Conservation (phyloP, 2,113 vertebrate genomes). For the Scomber japonicus region DNA sequence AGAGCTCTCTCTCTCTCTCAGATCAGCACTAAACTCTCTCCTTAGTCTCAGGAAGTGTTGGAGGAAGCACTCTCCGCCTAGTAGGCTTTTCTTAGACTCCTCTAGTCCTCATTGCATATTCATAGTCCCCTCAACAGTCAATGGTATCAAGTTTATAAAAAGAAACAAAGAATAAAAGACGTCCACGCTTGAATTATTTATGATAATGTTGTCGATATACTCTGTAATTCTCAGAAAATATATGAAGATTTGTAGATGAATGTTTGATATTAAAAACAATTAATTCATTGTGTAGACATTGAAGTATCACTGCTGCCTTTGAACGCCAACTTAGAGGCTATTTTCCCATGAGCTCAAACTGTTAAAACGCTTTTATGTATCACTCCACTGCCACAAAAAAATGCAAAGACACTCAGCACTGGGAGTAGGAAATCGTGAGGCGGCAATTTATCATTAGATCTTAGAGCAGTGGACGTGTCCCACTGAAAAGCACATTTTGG, state of each 20-base stretch:
- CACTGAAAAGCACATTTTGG: conserved; percentile 16
- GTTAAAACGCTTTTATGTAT: conserved; percentile 48
- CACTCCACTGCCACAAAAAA: conserved; percentile 47
- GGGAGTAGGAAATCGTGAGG: conserved; percentile 48
- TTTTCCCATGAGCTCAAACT: conserved; percentile 53
- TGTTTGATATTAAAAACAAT: conserved; percentile 35
- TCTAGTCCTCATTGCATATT: conserved; percentile 76
- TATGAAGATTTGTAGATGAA: neutral
- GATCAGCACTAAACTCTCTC: conserved; percentile 76
- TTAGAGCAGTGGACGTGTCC: conserved; percentile 1
- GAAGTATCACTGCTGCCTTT: conserved; percentile 27
- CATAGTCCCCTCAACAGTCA: conserved; percentile 49
- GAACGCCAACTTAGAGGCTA: conserved; percentile 18
- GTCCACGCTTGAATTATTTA: conserved; percentile 59
- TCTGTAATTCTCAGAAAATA: neutral
- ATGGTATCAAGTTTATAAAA: conserved; percentile 57
- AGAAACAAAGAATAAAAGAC: conserved; percentile 35
- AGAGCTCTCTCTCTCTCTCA: conserved; percentile 71
- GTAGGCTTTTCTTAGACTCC: conserved; percentile 71
- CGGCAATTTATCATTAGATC: conserved; percentile 53
- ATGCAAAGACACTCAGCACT: conserved; percentile 48
- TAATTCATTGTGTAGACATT: conserved; percentile 7
- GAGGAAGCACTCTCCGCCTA: conserved; percentile 70
- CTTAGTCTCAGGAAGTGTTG: conserved; percentile 78
- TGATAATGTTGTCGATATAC: conserved; percentile 26